Evolutionary conservation across 1,140 invertebrate genomes (phyloP).

Genomic region (Adoxophyes honmai): DNA sequence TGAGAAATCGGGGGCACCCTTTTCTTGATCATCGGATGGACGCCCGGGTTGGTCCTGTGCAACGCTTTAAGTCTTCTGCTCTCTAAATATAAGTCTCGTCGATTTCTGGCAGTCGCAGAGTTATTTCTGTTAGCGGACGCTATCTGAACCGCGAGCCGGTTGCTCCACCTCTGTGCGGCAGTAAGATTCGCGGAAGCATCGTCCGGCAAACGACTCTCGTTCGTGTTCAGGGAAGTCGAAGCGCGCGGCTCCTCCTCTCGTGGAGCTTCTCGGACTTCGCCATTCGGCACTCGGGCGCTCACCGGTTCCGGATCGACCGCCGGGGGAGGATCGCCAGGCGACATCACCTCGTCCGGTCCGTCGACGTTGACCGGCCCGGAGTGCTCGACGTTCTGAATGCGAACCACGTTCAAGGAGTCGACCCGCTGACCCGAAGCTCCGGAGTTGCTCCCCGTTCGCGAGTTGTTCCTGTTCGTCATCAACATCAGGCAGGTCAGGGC

Average conservation of each 20-base stretch:
- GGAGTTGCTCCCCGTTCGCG: constrained; percentile 31
- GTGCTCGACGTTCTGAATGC: constrained; percentile 57
- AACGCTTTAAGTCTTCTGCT: constrained; percentile 58
- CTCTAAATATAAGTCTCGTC: constrained; percentile 63
- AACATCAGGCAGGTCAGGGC: constrained; percentile 70
- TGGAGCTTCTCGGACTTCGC: constrained; percentile 23
- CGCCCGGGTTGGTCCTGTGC: constrained; percentile 61
- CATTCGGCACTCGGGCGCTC: not conserved
- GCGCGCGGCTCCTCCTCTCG: not conserved
- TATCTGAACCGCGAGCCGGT: constrained; percentile 68
- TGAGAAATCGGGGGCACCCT: constrained; percentile 52
- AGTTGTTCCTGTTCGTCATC: constrained; percentile 55
- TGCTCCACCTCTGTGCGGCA: constrained; percentile 50
- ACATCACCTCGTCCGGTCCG: constrained; percentile 40
- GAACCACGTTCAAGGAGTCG: constrained; percentile 49
- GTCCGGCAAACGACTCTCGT: not conserved
- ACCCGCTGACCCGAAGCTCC: constrained; percentile 35
- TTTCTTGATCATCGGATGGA: constrained; percentile 58
- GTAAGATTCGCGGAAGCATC: not conserved
- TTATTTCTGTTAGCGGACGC: constrained; percentile 66
- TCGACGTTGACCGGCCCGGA: constrained; percentile 58
- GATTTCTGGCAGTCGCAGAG: constrained; percentile 58
- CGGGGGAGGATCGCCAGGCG: not conserved
- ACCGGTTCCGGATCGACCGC: not conserved
- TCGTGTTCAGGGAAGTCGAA: not conserved